Conservation (phyloP, 2,113 vertebrate species). For the Erythrocercus mccallii region DNA sequence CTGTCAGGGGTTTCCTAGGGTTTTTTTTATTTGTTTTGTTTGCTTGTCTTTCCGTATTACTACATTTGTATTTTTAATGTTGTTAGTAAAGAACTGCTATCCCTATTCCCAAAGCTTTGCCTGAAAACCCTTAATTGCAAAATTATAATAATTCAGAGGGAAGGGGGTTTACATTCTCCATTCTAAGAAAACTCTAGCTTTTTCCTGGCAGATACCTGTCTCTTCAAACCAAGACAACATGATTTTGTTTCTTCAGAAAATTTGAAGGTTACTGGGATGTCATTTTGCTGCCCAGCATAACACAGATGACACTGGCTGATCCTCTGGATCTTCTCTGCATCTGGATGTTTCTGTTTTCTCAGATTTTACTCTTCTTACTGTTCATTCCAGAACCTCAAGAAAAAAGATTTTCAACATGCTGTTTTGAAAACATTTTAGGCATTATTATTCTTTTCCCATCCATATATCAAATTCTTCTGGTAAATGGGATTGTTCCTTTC, state of each 20-base stretch:
- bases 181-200: too few species aligned
- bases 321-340: not conserved
- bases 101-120: too few species aligned
- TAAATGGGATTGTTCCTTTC: not conserved
- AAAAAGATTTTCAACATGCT: not conserved
- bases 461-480: not conserved
- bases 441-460: not conserved
- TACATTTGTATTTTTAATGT: too few species aligned
- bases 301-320: not conserved
- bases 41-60: too few species aligned
- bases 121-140: too few species aligned
- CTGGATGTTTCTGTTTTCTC: not conserved
- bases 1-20: too few species aligned
- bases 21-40: too few species aligned
- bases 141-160: too few species aligned
- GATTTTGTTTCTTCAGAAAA: not conserved
- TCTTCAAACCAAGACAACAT: too few species aligned
- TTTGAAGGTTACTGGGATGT: not conserved
- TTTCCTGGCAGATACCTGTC: too few species aligned
- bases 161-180: too few species aligned
- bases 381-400: not conserved
- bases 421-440: not conserved
- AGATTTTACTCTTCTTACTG: not conserved
- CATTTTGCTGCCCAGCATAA: not conserved
- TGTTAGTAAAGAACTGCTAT: too few species aligned